Percentiles rank a stretch among this genome's conserved stretches.
Evolutionary conservation across 37 sponge, comb jelly and placozoan genomes (phyloP).

Genomic region (Oopsacas minuta): DNA sequence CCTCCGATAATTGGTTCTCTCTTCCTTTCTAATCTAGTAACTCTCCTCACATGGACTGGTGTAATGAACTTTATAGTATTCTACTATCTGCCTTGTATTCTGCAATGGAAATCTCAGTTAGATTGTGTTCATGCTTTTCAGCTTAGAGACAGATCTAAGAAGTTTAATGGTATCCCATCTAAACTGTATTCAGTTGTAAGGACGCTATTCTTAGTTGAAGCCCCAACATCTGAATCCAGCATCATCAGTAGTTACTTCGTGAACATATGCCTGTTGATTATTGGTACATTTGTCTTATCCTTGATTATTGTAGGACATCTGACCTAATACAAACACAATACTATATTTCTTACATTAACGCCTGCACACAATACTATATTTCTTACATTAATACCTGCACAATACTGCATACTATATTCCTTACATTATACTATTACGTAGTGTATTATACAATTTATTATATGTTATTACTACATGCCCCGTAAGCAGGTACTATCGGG

Average conservation of each 20-base stretch:
- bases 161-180: neutral
- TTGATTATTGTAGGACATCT: neutral
- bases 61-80: slow-evolving; percentile 11
- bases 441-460: too few relatives aligned
- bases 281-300: neutral
- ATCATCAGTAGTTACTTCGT: neutral
- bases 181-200: neutral
- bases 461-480: too few relatives aligned
- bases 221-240: neutral
- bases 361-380: too few relatives aligned
- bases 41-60: neutral
- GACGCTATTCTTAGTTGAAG: neutral
- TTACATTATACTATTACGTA: too few relatives aligned
- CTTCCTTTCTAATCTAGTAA: slow-evolving; percentile 11
- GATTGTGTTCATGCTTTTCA: neutral
- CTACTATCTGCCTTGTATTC: slow-evolving; percentile 5
- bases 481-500: too few relatives aligned
- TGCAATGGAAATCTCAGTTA: slow-evolving; percentile 5
- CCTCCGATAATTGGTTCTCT: neutral
- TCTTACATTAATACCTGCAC: too few relatives aligned
- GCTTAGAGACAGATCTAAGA: neutral
- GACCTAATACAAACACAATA: neutral
- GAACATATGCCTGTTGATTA: neutral
- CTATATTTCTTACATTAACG: too few relatives aligned
- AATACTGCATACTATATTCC: too few relatives aligned